Evolutionary conservation across 2,113 vertebrate genomes (phyloP), one percentile per base, ranked within the genome.

Genomic region (Lamprotornis superbus): DNA sequence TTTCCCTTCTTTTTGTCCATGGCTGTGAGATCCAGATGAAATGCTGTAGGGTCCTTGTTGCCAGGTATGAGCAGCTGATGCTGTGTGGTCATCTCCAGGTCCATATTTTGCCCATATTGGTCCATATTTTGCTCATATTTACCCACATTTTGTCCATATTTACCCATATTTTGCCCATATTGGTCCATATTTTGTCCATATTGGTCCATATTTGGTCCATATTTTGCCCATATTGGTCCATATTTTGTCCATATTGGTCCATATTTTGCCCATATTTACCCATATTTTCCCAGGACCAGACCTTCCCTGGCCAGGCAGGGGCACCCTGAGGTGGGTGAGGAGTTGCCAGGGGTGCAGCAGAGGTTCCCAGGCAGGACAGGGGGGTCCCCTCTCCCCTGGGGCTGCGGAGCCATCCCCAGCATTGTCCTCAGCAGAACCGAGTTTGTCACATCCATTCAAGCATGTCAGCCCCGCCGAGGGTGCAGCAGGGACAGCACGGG

Each of bases 391-490:
- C 33, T 40, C 46, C 46, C 46, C 46, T 47, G 2, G 33, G 40
- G 27, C 76, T 79, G 55, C 42, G 16, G 44, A 83, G 82, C 89
- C 79, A 39, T 82, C 82, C 23, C 5, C 56, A 37, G 52, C 77
- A 49, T 81, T 88, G 93, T 91, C 87, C 93, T 79, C 85, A 71
- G 74, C 68, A 83, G 68, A 91, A 59, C 68, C 3, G 3, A 64
- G 80, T 81, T 96, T 97, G 95, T 89, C 95, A 92, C 57, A 0
- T 93, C 90, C n/a, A 0, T 50, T 87, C 30, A 35, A 94, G 91
- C 63, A 35, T 53, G 80, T 22, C 9, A 1, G 84, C 94, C 88
- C 82, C 12, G 28, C 23, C 4, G 11, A 50, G 79, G 65, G 25
- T 3, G 5, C 92, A 47, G 42, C 33, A 71, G 83, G 46, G 63